phyloP scores from a whole-genome alignment of 2,113 vertebrate species.

The Butorides virescens region DNA sequence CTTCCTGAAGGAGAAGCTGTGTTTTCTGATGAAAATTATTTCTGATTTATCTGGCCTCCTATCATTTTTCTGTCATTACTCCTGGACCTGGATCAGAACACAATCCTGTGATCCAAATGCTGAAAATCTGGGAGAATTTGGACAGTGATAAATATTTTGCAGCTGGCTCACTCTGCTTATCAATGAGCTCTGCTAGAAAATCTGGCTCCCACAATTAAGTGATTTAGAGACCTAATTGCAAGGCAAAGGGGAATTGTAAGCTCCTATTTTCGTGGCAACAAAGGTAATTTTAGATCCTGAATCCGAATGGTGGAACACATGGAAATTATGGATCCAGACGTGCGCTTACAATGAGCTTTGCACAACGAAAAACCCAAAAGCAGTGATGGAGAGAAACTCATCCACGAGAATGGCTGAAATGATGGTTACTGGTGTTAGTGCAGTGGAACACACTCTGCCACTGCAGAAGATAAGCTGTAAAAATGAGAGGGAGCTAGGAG shows the following conservation, averaged over 20 bases:
- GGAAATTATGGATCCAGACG: background rate
- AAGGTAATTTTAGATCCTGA: conserved; percentile 35
- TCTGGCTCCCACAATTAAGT: conserved; percentile 40
- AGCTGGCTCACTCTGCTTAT: conserved; percentile 46
- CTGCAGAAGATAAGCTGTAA: background rate
- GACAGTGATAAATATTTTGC: conserved; percentile 52
- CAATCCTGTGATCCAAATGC: conserved; percentile 27
- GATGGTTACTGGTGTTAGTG: background rate
- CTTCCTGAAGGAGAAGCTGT: background rate
- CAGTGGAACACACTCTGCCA: background rate
- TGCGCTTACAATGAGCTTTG: background rate
- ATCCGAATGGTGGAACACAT: background rate
- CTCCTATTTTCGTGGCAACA: conserved; percentile 35
- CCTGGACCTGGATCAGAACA: conserved; percentile 32
- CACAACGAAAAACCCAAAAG: background rate
- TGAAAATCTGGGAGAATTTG: conserved; percentile 25
- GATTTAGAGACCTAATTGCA: conserved; percentile 55
- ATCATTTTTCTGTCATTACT: background rate
- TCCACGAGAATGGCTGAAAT: background rate
- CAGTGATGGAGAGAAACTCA: background rate
- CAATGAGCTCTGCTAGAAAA: conserved; percentile 34
- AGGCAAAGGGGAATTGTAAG: conserved; percentile 42
- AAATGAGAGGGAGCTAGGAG: background rate
- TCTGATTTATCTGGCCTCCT: conserved; percentile 1
- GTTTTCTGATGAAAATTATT: background rate